Base-by-base conservation (phyloP, 1,140 invertebrate species). In the Pseudomyrmex pallidus region DNA sequence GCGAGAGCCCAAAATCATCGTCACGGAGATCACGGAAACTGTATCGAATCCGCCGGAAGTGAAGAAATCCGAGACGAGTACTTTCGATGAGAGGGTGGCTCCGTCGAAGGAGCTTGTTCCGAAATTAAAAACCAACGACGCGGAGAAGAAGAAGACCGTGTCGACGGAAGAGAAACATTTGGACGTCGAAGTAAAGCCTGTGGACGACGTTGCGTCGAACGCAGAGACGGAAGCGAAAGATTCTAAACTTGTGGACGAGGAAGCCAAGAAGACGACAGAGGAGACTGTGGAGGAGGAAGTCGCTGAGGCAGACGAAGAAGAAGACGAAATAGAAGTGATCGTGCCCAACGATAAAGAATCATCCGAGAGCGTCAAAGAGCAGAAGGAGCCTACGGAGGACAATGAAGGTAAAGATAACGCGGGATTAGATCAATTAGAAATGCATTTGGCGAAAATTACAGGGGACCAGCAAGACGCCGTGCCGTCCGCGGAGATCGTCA, bases 391-490 rank as follows among this genome's bases (percentile, higher is more conserved):
- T 22, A 20, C 62, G 0, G 83, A 90, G 52, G 85, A 91, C n/a
- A n/a, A 68, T 35, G 85, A 84, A 74, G 82, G 82, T 74, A 90
- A 90, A 52, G 22, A 76, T n/a, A 86, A 66, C 52, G 64, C 63
- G 62, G 82, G 83, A 72, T 59, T 91, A 68, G 88, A 90, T 82
- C 88, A 91, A 73, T 78, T 91, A 46, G 89, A 91, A 84, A 80
- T 91, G 67, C 74, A 90, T 74, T 64, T 90, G 22, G 85, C 90
- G 22, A 90, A 91, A 82, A 91, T 90, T 82, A 91, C 89, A 20
- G 91, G 90, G n/a, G 88, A 91, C 72, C 88, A 89, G 22, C 86
- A 90, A 50, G 87, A 90, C 25, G 35, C 5, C 35, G 59, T 85
- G 12, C 63, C 80, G n/a, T 86, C 83, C 5, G 77, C 89, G 1